Evolutionary conservation across 2,113 vertebrate species (phyloP).

Genomic region (Salvelinus fontinalis): DNA sequence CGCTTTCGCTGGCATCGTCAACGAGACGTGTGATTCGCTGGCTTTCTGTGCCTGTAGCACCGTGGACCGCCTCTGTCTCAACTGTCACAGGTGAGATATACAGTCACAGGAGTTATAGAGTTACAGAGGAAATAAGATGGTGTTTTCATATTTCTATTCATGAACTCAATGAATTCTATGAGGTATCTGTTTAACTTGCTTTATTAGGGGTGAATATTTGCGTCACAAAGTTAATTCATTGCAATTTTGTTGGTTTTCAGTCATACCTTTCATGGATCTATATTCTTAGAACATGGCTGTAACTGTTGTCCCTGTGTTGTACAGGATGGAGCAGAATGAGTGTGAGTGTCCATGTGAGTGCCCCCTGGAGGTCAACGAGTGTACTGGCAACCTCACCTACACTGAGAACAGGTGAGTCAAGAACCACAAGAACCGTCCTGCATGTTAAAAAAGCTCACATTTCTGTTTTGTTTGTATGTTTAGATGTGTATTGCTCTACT

Average conservation of each 20-base stretch:
- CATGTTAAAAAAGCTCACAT: too few species aligned
- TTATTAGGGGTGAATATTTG: too few species aligned
- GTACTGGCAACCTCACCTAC: conserved; percentile 95
- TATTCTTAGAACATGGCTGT: background rate
- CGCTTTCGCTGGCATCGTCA: conserved; percentile 94
- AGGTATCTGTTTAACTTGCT: too few species aligned
- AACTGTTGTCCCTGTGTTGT: conserved; percentile 14
- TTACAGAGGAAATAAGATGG: too few species aligned
- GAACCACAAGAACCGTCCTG: too few species aligned
- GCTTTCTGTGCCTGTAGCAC: conserved; percentile 98
- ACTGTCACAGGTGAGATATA: conserved; percentile 89
- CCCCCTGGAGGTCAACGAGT: conserved; percentile 97
- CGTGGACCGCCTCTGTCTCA: conserved; percentile 96
- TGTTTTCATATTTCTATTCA: too few species aligned
- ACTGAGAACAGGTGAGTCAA: conserved; percentile 88
- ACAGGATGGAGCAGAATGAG: conserved; percentile 98
- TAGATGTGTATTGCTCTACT: conserved; percentile 10
- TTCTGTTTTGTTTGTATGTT: background rate
- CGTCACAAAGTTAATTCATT: too few species aligned
- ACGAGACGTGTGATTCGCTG: conserved; percentile 94
- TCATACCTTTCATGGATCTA: too few species aligned
- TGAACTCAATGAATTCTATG: too few species aligned
- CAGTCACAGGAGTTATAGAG: too few species aligned
- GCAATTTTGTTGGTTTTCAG: too few species aligned
- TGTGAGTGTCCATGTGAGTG: conserved; percentile 98